Base-by-base conservation (phyloP, 2,113 vertebrate genomes). In the Catagonus wagneri region DNA sequence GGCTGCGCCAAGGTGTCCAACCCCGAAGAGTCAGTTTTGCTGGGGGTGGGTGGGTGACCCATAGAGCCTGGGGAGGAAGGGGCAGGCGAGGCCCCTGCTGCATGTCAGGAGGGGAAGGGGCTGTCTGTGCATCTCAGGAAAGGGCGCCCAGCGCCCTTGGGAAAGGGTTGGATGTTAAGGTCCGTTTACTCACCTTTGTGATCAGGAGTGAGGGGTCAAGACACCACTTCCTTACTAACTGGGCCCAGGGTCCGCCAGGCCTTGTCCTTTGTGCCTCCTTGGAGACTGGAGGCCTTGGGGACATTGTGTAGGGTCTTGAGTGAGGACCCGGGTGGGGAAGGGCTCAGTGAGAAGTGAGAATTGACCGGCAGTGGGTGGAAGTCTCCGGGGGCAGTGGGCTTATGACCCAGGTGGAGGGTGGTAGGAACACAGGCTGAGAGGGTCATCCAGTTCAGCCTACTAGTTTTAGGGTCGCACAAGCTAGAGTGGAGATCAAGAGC, bases 351-450 rank as follows among this genome's bases (percentile, higher is more conserved):
- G 76, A 65, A 14, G 44, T 7, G 16, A 78, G 10, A 58, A 44
- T 19, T 0, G 1, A 25, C 0, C 52, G 39, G 25, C 4, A 22
- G 6, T 11, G 9, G 4, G 52, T 16, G 36, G 36, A 44, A 22
- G 8, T 36, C 58, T 94, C 25, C 1, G 0, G 63, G n/a, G 34
- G 6, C 25, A 61, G 9, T 6, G 27, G 52, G 44, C 19, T 76
- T 7, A 1, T 8, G 36, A 75, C 52, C 44, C 32, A 17, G 56
- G 69, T 19, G 15, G 39, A 58, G n/a, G 27, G 22, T 27, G 60
- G 60, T 44, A 83, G 78, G 17, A 71, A 83, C 39, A n/a, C 52
- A 25, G 36, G 80, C 32, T 7, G 39, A 27, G 87, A 63, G 36
- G 32, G 54, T 17, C 22, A 25, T 23, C 15, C 5, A 39, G 25